Evolutionary conservation across 2,113 vertebrate genomes (phyloP), one percentile per base, ranked within the genome.

Genomic region (Paedocypris sp.): DNA sequence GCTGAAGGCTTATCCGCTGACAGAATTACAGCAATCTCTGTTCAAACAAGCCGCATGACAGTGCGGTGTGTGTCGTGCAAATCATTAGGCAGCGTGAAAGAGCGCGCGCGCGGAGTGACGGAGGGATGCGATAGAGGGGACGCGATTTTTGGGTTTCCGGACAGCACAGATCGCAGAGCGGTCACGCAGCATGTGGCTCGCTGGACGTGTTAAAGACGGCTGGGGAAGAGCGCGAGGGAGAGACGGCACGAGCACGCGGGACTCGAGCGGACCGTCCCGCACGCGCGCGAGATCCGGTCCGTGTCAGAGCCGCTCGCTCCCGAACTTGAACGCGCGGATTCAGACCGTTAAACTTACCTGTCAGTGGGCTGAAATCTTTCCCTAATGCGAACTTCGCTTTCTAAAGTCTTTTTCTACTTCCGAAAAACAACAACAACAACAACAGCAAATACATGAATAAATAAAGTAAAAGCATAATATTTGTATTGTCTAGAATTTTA

Each of bases 111-210:
- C 15, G 48, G 66, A 65, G 56, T 42, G 16, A 19, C 64, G 62
- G 67, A 62, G 76, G 64, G 58, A 22, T 68, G 67, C 70, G 73
- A 70, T 43, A 25, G 50, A 70, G 70, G 68, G 73, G 72, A 61
- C 67, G 64, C 73, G 64, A 67, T n/a, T n/a, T n/a, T n/a, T n/a
- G n/a, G 52, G 46, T 76, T 78, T 71, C 77, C 74, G 80, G 81
- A 78, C 80, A 75, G 81, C 74, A 82, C 72, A 73, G 75, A 82
- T 82, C 77, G 80, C 79, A 79, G 82, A 77, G 76, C 71, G 73
- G 64, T 74, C 66, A 63, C 79, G 71, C 80, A 74, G 81, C 79
- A 71, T 85, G 82, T 82, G 84, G 82, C 80, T 80, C 77, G 35
- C 74, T 68, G 42, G 73, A 76, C 74, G 74, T 75, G 75, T 79